phyloP scores from a whole-genome alignment of 2,797 vertebrate genomes.

The Clangula hyemalis region DNA sequence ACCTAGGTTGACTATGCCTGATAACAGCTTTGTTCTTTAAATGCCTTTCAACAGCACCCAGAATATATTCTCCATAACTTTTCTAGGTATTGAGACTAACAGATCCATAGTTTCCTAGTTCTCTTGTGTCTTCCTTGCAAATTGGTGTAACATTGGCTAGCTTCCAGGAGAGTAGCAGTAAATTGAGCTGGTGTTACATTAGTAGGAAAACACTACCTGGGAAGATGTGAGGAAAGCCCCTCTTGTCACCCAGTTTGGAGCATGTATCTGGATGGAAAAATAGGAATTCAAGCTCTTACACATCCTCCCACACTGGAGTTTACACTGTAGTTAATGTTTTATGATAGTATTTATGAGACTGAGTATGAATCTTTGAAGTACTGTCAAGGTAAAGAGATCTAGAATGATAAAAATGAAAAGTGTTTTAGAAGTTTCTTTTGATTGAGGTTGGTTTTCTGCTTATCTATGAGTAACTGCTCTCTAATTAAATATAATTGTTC shows the following conservation, averaged over 20 bases:
- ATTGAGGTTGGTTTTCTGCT: neutral
- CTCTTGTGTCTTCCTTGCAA: neutral
- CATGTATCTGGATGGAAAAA: neutral
- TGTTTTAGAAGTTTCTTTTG: slow-evolving; percentile 48
- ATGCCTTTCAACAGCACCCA: neutral
- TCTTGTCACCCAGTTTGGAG: neutral
- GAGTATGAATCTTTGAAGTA: slow-evolving; percentile 18
- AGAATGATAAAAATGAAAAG: slow-evolving; percentile 27
- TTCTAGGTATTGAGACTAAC: neutral
- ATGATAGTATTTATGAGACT: neutral
- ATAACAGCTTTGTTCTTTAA: neutral
- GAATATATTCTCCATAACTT: neutral
- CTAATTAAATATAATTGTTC: slow-evolving; percentile 18
- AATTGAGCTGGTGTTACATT: neutral
- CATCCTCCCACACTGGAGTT: neutral
- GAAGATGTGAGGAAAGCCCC: neutral
- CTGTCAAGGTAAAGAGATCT: slow-evolving; percentile 4
- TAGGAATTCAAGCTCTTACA: neutral
- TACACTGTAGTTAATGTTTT: slow-evolving; percentile 16
- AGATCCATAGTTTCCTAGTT: neutral
- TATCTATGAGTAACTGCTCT: neutral
- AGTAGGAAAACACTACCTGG: neutral
- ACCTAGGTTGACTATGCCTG: neutral
- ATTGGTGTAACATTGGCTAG: neutral
- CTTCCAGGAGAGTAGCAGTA: neutral